Conservation (phyloP, 2,113 vertebrate genomes). For the Tamias sibiricus region DNA sequence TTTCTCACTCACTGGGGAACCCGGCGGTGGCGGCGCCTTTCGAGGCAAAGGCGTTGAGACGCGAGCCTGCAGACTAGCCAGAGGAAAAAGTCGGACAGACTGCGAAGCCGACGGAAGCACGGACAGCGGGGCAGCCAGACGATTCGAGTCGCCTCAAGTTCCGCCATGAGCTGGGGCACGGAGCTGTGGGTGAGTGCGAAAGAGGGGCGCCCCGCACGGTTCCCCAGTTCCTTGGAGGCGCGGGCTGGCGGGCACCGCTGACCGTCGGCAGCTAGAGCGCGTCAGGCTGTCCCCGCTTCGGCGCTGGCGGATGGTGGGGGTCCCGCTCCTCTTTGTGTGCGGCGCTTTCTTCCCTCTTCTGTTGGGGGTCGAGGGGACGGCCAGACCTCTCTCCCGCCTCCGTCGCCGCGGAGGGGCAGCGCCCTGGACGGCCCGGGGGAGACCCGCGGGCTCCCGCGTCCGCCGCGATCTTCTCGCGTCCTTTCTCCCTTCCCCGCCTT, state of each 20-base stretch:
- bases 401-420: neutral
- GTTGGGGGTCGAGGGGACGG: too few species aligned
- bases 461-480: neutral
- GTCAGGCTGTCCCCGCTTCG: neutral
- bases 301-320: neutral
- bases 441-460: neutral
- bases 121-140: constrained; percentile 13
- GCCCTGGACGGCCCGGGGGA: neutral
- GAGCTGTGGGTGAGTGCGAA: constrained; percentile 88
- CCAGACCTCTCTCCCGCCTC: too few species aligned
- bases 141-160: constrained; percentile 60
- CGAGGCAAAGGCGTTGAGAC: neutral
- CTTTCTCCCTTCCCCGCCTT: neutral
- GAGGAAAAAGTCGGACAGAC: neutral
- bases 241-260: neutral
- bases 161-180: constrained; percentile 90
- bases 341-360: too few species aligned
- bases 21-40: constrained; percentile 67
- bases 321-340: neutral
- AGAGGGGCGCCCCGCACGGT: neutral
- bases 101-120: neutral
- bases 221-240: neutral
- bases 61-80: neutral
- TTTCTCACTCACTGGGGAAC: constrained; percentile 72
- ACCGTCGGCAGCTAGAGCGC: neutral